A percentile compares a stretch with the other conserved stretches of the same genome.
phyloP scores from a whole-genome alignment of 2,888 invertebrate species.

The Caenorhabditis becei region DNA sequence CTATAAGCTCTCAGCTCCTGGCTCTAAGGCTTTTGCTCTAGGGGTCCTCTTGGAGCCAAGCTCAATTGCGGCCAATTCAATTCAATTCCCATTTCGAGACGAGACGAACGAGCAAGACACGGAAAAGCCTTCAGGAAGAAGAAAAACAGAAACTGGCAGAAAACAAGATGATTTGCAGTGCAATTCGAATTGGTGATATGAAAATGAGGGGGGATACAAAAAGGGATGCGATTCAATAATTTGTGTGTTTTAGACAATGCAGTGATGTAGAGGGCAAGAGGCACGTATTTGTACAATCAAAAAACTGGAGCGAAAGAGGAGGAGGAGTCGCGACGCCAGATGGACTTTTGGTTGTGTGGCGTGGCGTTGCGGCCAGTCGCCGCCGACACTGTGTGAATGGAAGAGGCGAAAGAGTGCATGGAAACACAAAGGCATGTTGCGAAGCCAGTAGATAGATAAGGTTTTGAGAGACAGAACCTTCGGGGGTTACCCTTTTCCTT shows the following conservation, averaged over 20 bases:
- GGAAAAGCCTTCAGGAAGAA: not conserved
- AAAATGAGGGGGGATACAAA: not conserved
- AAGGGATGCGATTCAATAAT: not conserved
- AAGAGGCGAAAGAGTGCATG: slow-evolving; percentile 21
- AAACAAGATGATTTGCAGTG: slow-evolving; percentile 5
- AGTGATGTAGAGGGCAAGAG: slow-evolving; percentile 2
- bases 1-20: not conserved
- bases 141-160: slow-evolving; percentile 8
- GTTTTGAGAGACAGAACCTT: slow-evolving; percentile 7
- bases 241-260: not conserved
- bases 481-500: slow-evolving; percentile 52
- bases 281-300: slow-evolving; percentile 52
- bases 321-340: slow-evolving; percentile 34
- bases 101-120: too few species aligned
- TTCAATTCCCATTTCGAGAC: not conserved
- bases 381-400: slow-evolving; percentile 18
- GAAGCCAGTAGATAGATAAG: slow-evolving; percentile 23
- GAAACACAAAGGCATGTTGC: slow-evolving; percentile 56
- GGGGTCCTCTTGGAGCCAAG: not conserved
- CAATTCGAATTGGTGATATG: not conserved
- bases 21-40: not conserved
- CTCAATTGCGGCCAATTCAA: not conserved
- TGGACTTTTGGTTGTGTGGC: slow-evolving; percentile 54
- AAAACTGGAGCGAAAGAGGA: slow-evolving; percentile 43
- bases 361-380: slow-evolving; percentile 15